These are phyloP conservation scores for Sparidentex hasta DNA, from an alignment of 2,797 vertebrate species.

Conservation along the genomic window DNA sequence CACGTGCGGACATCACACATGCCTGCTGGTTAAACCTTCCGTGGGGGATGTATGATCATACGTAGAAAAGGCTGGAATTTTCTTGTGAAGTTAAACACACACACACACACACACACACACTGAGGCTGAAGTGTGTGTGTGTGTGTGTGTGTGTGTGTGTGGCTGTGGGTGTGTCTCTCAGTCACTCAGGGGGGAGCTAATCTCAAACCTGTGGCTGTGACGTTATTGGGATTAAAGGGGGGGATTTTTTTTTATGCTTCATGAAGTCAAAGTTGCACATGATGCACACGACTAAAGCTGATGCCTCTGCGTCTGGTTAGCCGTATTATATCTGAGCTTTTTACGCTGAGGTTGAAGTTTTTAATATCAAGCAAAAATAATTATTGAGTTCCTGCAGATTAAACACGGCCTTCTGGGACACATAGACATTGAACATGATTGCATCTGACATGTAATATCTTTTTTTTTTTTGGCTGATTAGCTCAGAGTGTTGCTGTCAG, in stretches of 20 bases:
- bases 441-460: conserved; percentile 9
- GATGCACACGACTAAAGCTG: conserved; percentile 46
- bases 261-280: conserved; percentile 42
- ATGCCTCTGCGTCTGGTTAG: background rate
- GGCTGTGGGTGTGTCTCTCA: conserved; percentile 45
- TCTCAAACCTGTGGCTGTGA: conserved; percentile 71
- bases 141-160: conserved; percentile 31
- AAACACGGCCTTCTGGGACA: background rate
- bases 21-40: conserved; percentile 25
- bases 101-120: conserved; percentile 32
- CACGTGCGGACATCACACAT: conserved; percentile 62
- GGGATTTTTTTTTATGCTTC: conserved; percentile 44
- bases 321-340: background rate
- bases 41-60: conserved; percentile 16
- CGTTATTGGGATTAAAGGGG: conserved; percentile 69
- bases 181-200: conserved; percentile 54
- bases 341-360: background rate
- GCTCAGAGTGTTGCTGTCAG: conserved; percentile 9
- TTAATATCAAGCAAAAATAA: no score
- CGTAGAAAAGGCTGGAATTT: conserved; percentile 15
- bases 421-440: background rate
- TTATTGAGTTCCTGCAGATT: background rate
- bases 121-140: conserved; percentile 20
- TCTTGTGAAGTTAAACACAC: conserved; percentile 19
- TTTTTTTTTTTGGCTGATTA: conserved; percentile 4